Evolutionary conservation across 2,888 invertebrate species (phyloP), one percentile per base, ranked within the genome.

Genomic region (Laspeyria flexula): DNA sequence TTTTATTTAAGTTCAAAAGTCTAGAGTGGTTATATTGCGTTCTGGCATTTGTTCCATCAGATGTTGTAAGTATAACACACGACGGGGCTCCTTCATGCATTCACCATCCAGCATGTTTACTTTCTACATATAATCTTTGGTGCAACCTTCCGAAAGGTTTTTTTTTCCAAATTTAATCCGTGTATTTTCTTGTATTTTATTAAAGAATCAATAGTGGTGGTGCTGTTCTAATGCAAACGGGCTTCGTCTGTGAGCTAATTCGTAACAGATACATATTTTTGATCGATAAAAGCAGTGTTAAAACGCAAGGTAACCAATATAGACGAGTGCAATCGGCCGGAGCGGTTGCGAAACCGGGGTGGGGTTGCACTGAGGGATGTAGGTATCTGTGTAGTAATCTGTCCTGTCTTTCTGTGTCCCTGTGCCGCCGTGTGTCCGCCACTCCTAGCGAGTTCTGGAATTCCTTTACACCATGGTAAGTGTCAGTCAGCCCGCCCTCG

Each of bases 391-490:
- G 92, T 93, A 93, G 93, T 93, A 93, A 93, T 93, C 92, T 93
- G 93, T 93, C 93, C 93, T 93, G 93, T 93, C 93, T 93, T 93
- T 93, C 93, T 95, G 94, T 94, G 94, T 94, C 94, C 94, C 94
- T 94, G 94, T 94, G 93, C 93, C 93, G 93, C 93, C 93, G 92
- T 92, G 92, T 94, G 94, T 94, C 93, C 94, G 94, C 94, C 94
- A 94, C 93, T 94, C 93, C 96, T 97, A 97, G 97, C 96, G 97
- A 97, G 96, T 98, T 97, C 97, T 97, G 97, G 97, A 97, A 96
- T 96, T 97, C 97, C 96, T 97, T 97, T 96, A 96, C 96, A 95
- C 97, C 97, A 96, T 96, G 97, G 97, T 98, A 97, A 97, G 97
- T 97, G 95, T 95, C 95, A 94, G 93, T 93, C 93, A 92, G 87